Evolutionary conservation across 2,888 invertebrate genomes (phyloP).

Genomic region (Ophion slaviceki): DNA sequence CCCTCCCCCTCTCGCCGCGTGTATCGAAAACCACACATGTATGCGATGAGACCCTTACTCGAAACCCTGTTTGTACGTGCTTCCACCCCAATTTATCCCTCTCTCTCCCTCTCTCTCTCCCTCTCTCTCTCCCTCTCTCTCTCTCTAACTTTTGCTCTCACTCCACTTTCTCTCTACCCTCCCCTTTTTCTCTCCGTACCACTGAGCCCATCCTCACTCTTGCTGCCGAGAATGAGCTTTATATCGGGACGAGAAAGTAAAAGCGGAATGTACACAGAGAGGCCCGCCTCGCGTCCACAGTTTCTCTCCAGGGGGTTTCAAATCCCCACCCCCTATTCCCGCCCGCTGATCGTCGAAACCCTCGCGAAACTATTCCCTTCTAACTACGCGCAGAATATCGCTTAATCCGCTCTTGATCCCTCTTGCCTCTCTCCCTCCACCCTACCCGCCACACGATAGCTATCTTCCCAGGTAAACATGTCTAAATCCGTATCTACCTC

Average conservation of each 20-base stretch:
- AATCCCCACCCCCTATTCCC: neutral
- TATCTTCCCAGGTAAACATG: slow-evolving; percentile 59
- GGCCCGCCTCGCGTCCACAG: slow-evolving; percentile 3
- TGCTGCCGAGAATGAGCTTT: slow-evolving; percentile 3
- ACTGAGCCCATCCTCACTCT: neutral
- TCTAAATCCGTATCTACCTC: slow-evolving; percentile 59
- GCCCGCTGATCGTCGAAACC: slow-evolving; percentile 47
- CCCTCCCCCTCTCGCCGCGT: neutral
- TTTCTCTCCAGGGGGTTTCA: slow-evolving; percentile 8
- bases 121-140: slow-evolving; percentile 2
- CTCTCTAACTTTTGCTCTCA: neutral
- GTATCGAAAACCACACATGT: slow-evolving; percentile 36
- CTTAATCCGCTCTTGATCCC: slow-evolving; percentile 60
- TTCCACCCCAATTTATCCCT: slow-evolving; percentile 2
- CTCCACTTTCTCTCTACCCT: neutral
- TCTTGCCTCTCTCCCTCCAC: neutral
- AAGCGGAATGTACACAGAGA: slow-evolving; percentile 44
- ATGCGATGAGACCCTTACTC: slow-evolving; percentile 15
- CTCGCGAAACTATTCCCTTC: slow-evolving; percentile 57
- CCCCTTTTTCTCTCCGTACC: neutral
- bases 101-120: neutral
- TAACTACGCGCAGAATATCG: slow-evolving; percentile 56
- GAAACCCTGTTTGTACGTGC: slow-evolving; percentile 2
- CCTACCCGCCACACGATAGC: slow-evolving; percentile 18
- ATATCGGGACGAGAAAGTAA: slow-evolving; percentile 31